Evolutionary conservation across 1,140 invertebrate genomes (phyloP), one percentile per base, ranked within the genome.

Genomic region (Argopecten irradians): DNA sequence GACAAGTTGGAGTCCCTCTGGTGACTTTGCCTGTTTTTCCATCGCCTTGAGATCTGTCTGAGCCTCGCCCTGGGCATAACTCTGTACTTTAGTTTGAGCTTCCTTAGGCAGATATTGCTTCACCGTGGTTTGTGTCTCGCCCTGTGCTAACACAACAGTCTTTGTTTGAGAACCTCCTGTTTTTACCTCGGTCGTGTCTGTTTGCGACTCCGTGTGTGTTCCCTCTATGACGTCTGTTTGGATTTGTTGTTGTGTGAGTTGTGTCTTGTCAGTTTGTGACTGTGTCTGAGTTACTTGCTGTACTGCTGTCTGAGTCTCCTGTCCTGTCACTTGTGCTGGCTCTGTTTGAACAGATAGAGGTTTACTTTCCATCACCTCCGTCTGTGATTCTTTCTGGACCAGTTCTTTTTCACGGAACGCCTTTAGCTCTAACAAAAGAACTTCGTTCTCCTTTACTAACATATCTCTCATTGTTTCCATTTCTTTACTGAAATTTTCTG

Each of bases 391-490:
- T 46, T 34, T 32, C 32, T 71, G 35, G 22, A 28, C 41, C 28
- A 83, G 71, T 34, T 88, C 34, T 55, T 39, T 88, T 8, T 91
- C 88, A 22, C 84, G 90, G n/a, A 87, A 88, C 3, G 36, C 8
- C 34, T 88, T 88, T 28, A 92, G 83, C 46, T 92, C 71, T 28
- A 22, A n/a, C n/a, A 85, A 41, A 71, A 92, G 34, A 34, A 83
- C 34, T 84, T 87, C 88, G 33, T 91, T 92, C 39, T 88, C 88
- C 87, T 88, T 83, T 55, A 89, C 84, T 11, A 92, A 89, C 34
- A 84, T 82, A 34, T 84, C 84, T 87, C 83, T 90, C 33, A 88
- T 9, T 33, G 88, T 86, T n/a, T 34, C 71, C 8, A 90, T 16
- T 85, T 88, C 87, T n/a, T 90, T 83, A 22, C 71, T 84, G 11